Evolutionary conservation across 2,113 vertebrate genomes (phyloP).

Genomic region (Caracal caracal): DNA sequence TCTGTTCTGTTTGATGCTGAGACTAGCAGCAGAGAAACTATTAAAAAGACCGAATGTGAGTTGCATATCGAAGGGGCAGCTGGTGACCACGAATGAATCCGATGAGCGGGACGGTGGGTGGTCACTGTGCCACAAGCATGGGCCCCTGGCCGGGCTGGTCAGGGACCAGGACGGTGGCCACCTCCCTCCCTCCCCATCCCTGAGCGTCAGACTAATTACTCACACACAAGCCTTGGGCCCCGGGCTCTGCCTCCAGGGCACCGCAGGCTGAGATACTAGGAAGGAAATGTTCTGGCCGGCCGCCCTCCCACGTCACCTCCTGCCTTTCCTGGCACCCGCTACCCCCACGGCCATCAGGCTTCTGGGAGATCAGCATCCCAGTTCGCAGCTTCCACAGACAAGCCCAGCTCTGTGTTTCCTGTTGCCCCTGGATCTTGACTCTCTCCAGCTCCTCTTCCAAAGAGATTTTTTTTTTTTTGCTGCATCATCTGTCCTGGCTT

Average conservation of each 20-base stretch:
- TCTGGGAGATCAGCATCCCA: not conserved
- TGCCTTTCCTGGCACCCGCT: not conserved
- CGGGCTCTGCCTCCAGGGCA: not conserved
- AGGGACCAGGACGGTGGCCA: not conserved
- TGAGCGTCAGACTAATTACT: not conserved
- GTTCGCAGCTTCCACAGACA: no score
- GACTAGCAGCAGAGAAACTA: not conserved
- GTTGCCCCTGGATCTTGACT: not conserved
- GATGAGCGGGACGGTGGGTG: rapidly evolving
- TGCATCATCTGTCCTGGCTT: not conserved
- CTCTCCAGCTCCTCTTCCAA: not conserved
- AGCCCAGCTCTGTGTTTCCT: not conserved
- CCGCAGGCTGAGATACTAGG: not conserved
- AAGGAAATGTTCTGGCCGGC: not conserved
- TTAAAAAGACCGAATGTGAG: not conserved
- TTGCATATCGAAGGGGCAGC: not conserved
- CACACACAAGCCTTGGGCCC: not conserved
- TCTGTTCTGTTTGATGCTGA: not conserved
- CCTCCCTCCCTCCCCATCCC: not conserved
- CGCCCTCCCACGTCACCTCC: no score
- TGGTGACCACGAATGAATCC: not conserved
- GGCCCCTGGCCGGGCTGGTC: rapidly evolving
- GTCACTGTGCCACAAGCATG: not conserved
- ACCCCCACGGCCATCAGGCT: rapidly evolving
- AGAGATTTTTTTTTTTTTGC: not conserved